Percentiles rank a stretch among this genome's conserved stretches.
Conservation (phyloP, 30 jellyfish, hydroid and myxozoan genomes). For the Nemopilema nomurai region DNA sequence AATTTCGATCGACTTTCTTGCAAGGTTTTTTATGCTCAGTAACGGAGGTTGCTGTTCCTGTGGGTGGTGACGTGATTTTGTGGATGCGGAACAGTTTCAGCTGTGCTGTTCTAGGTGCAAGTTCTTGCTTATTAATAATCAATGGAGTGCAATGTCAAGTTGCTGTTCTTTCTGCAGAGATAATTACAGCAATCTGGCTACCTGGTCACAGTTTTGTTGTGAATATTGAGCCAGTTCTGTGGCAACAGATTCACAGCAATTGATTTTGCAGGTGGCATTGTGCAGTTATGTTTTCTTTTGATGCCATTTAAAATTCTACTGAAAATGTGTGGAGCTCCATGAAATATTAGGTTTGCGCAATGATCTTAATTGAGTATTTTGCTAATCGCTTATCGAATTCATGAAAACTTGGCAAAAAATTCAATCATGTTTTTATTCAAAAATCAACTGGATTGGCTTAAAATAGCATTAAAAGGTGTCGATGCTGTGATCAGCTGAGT, state of each 20-base stretch:
- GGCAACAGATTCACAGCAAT: neutral
- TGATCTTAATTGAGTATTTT: too few species aligned
- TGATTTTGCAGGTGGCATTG: too few species aligned
- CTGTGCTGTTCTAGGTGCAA: neutral
- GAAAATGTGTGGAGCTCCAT: too few species aligned
- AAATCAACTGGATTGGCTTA: too few species aligned
- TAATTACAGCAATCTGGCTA: neutral
- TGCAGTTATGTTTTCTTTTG: neutral
- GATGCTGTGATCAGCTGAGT: too few species aligned
- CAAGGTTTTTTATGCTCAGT: neutral
- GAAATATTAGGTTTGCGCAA: too few species aligned
- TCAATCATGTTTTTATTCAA: too few species aligned
- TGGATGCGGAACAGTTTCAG: neutral
- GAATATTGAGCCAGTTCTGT: neutral
- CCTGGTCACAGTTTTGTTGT: neutral
- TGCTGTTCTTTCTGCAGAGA: neutral
- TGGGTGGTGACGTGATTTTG: neutral
- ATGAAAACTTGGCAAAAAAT: too few species aligned
- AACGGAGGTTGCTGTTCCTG: neutral
- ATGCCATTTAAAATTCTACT: too few species aligned
- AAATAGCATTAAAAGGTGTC: too few species aligned
- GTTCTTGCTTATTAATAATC: neutral
- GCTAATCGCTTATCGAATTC: too few species aligned
- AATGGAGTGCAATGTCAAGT: neutral
- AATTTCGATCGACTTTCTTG: too few species aligned